Evolutionary conservation across 2,113 vertebrate species (phyloP).

Genomic region (Chionis minor): DNA sequence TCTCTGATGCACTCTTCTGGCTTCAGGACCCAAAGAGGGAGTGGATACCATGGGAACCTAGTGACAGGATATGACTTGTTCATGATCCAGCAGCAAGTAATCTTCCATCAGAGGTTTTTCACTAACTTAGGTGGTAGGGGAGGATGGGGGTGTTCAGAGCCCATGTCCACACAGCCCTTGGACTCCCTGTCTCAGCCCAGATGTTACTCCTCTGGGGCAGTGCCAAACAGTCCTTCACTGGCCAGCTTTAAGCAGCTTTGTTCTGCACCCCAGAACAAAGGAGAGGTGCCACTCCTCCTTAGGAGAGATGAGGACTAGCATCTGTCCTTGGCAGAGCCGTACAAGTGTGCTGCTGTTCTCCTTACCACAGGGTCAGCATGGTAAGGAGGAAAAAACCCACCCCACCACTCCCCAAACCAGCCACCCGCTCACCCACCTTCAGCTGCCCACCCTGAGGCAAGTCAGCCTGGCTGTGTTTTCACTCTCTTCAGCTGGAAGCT

Average conservation of each 20-base stretch:
- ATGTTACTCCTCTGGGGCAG: rapidly evolving
- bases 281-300: neutral
- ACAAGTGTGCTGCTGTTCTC: neutral
- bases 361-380: rapidly evolving
- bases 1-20: neutral
- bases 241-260: neutral
- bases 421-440: no score
- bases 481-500: neutral
- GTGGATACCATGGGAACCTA: neutral
- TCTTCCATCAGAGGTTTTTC: neutral
- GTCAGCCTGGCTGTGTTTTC: neutral
- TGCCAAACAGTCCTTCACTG: no score
- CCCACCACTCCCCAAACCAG: rapidly evolving
- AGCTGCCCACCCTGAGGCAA: no score
- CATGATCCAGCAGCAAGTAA: neutral
- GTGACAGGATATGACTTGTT: neutral
- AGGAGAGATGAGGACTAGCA: neutral
- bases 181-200: neutral
- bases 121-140: rapidly evolving
- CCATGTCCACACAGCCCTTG: neutral
- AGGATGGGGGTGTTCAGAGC: neutral
- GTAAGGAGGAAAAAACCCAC: neutral
- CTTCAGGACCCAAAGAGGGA: neutral
- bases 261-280: neutral
- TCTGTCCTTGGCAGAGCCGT: neutral